phyloP scores from a whole-genome alignment of 2,113 vertebrate species.

The Pseudorasbora parva region DNA sequence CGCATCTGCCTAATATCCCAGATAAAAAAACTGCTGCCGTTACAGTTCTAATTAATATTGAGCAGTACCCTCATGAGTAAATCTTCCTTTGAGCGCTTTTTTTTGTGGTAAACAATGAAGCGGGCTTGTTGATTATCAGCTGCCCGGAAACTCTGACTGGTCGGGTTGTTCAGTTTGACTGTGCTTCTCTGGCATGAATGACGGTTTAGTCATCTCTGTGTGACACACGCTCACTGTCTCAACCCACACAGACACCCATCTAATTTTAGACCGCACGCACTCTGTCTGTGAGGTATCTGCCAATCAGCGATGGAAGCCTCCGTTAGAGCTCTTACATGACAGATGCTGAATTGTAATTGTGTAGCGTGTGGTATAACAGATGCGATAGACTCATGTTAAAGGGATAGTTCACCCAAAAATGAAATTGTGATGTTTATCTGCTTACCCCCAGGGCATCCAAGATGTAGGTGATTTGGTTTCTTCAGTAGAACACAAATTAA shows the following conservation, averaged over 20 bases:
- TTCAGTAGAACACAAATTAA: too few relatives aligned
- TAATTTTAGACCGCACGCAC: slow-evolving; percentile 55
- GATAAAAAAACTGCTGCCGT: slow-evolving; percentile 21
- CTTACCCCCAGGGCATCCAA: too few relatives aligned
- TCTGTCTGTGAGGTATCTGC: slow-evolving; percentile 50
- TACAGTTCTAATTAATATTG: slow-evolving; percentile 41
- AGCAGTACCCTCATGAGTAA: slow-evolving; percentile 1
- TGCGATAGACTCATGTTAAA: neutral
- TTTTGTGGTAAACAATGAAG: slow-evolving; percentile 22
- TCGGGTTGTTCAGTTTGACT: slow-evolving; percentile 36
- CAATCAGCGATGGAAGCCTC: slow-evolving; percentile 35
- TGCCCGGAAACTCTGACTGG: slow-evolving; percentile 24
- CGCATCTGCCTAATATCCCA: slow-evolving; percentile 15
- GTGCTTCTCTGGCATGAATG: slow-evolving; percentile 50
- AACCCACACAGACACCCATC: slow-evolving; percentile 51
- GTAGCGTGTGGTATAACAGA: neutral
- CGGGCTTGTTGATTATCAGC: slow-evolving; percentile 17
- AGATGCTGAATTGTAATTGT: neutral
- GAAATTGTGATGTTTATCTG: too few relatives aligned
- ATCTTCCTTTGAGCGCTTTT: neutral
- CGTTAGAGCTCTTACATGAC: slow-evolving; percentile 7
- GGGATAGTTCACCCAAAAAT: too few relatives aligned
- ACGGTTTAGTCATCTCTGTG: slow-evolving; percentile 61
- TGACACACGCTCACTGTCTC: slow-evolving; percentile 53
- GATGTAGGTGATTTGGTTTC: too few relatives aligned